Evolutionary conservation across 2,888 invertebrate species (phyloP).

Genomic region (Megamerina dolium): DNA sequence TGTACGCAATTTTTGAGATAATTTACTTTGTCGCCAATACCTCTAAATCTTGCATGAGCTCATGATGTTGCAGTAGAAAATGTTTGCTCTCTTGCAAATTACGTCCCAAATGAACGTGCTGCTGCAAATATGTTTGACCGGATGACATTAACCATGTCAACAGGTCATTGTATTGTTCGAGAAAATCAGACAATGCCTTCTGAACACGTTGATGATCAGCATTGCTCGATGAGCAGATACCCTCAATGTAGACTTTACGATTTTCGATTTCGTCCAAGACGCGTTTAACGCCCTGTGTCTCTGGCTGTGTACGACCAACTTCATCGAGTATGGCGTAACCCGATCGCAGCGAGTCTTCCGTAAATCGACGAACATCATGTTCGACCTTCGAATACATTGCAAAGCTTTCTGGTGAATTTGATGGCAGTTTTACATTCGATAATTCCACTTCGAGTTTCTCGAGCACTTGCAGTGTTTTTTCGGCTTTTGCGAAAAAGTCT

Average conservation of each 20-base stretch:
- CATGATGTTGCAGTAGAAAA: slow-evolving; percentile 67
- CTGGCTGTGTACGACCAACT: slow-evolving; percentile 58
- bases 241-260: slow-evolving; percentile 60
- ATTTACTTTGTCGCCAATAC: slow-evolving; percentile 42
- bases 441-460: slow-evolving; percentile 71
- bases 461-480: slow-evolving; percentile 64
- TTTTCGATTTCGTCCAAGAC: slow-evolving; percentile 69
- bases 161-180: slow-evolving; percentile 63
- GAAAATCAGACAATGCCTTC: slow-evolving; percentile 61
- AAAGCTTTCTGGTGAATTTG: slow-evolving; percentile 61
- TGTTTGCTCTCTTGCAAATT: slow-evolving; percentile 61
- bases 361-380: slow-evolving; percentile 61
- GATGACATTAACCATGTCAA: slow-evolving; percentile 69
- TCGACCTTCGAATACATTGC: slow-evolving; percentile 63
- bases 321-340: slow-evolving; percentile 68
- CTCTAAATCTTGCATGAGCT: slow-evolving; percentile 66
- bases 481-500: slow-evolving; percentile 67
- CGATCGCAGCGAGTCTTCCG: slow-evolving; percentile 61
- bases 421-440: slow-evolving; percentile 58
- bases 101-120: slow-evolving; percentile 70
- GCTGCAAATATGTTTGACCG: slow-evolving; percentile 66
- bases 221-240: slow-evolving; percentile 60
- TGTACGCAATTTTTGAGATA: background rate
- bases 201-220: slow-evolving; percentile 66
- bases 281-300: slow-evolving; percentile 61